Evolutionary conservation across 30 jellyfish, hydroid and myxozoan genomes (phyloP).

Genomic region (Chironex yamaguchii): DNA sequence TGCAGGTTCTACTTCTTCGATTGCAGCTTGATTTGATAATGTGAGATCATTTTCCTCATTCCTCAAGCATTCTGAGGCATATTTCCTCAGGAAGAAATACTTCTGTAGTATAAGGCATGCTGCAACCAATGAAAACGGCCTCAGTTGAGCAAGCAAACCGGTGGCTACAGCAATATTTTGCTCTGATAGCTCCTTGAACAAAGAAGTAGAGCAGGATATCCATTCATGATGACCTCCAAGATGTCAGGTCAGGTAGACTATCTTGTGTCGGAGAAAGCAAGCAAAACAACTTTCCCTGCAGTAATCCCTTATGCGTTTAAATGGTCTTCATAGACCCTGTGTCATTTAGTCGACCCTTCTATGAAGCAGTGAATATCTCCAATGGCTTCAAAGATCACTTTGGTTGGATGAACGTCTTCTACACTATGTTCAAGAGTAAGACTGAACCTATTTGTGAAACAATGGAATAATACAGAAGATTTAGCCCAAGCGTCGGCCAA

Average conservation of each 20-base stretch:
- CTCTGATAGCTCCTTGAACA: constrained; percentile 22
- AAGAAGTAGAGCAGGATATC: background rate
- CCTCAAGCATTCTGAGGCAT: constrained; percentile 2
- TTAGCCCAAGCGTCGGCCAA: too few relatives aligned
- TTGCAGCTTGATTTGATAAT: too few relatives aligned
- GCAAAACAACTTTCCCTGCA: constrained; percentile 2
- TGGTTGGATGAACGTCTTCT: constrained; percentile 3
- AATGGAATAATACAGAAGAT: constrained; percentile 24
- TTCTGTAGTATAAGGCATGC: constrained; percentile 29
- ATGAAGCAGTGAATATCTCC: constrained; percentile 25
- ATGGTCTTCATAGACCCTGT: background rate
- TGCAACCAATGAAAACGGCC: constrained; percentile 26
- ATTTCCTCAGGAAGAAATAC: background rate
- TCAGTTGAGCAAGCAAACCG: constrained; percentile 22
- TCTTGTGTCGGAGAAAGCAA: constrained; percentile 20
- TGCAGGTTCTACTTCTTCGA: background rate
- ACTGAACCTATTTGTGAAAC: constrained; percentile 43
- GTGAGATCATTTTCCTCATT: too few relatives aligned
- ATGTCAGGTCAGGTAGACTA: constrained; percentile 36
- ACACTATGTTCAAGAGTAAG: constrained; percentile 33
- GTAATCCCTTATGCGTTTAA: constrained; percentile 20
- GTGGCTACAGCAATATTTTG: too few relatives aligned
- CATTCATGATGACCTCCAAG: constrained; percentile 2
- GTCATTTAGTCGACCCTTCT: constrained; percentile 51
- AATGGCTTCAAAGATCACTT: constrained; percentile 26